These are phyloP conservation scores for Rachycentron canadum DNA, from an alignment of 2,797 vertebrate species.

Conservation along the genomic window DNA sequence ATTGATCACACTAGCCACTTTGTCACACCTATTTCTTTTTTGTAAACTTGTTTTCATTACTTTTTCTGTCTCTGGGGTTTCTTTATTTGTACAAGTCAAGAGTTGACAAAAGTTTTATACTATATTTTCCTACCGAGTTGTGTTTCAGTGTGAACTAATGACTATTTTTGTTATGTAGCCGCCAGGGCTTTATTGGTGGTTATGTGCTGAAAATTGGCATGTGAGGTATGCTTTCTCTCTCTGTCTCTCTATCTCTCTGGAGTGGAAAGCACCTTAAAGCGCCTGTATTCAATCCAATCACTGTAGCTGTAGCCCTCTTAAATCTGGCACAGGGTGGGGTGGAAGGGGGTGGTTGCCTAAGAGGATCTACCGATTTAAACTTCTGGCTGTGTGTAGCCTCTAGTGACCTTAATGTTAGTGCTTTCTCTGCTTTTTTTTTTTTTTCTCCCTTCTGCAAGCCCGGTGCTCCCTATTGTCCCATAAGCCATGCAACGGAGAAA, in stretches of 20 bases:
- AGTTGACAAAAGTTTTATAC: slow-evolving; percentile 85
- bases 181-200: slow-evolving; percentile 69
- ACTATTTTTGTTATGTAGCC: slow-evolving; percentile 68
- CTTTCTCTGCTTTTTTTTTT: slow-evolving; percentile 32
- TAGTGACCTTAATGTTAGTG: slow-evolving; percentile 56
- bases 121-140: slow-evolving; percentile 87
- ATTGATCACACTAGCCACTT: slow-evolving; percentile 86
- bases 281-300: slow-evolving; percentile 60
- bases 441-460: slow-evolving; percentile 34
- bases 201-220: slow-evolving; percentile 63
- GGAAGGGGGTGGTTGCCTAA: slow-evolving; percentile 37
- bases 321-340: slow-evolving; percentile 24
- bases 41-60: slow-evolving; percentile 62
- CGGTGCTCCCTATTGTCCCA: slow-evolving; percentile 54
- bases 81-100: slow-evolving; percentile 78
- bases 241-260: slow-evolving; percentile 6
- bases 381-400: slow-evolving; percentile 58
- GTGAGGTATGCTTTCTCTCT: background rate
- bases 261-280: slow-evolving; percentile 52
- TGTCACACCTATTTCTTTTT: slow-evolving; percentile 68
- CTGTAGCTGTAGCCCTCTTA: slow-evolving; percentile 55
- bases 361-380: slow-evolving; percentile 73
- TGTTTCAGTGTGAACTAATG: slow-evolving; percentile 75
- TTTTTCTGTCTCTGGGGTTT: slow-evolving; percentile 62
- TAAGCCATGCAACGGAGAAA: slow-evolving; percentile 70